phyloP scores from a whole-genome alignment of 2,797 vertebrate genomes.

The Crax fasciolata region DNA sequence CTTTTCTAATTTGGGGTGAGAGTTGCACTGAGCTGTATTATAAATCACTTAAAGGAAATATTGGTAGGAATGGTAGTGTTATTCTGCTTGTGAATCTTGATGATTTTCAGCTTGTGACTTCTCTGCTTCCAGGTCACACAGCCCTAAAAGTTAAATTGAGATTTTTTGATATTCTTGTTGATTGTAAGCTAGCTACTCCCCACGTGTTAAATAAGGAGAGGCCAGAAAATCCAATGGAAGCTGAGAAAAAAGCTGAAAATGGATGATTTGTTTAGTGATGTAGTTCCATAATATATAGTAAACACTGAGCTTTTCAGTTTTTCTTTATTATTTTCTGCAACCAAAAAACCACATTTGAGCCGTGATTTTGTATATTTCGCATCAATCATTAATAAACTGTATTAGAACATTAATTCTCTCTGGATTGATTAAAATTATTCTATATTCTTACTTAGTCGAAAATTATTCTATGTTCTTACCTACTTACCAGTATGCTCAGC shows the following conservation, averaged over 20 bases:
- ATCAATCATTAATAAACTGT: not conserved
- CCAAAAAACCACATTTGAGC: not conserved
- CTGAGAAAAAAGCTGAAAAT: not conserved
- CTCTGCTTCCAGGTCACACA: not conserved
- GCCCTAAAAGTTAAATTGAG: not conserved
- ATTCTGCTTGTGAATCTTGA: not conserved
- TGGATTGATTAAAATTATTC: not conserved
- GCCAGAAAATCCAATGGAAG: not conserved
- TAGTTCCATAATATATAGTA: not conserved
- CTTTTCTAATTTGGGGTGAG: not conserved
- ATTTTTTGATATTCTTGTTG: not conserved
- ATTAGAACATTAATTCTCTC: not conserved
- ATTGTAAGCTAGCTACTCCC: not conserved
- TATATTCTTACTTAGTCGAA: not conserved
- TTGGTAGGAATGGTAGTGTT: not conserved
- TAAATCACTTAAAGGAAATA: not conserved
- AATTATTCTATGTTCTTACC: not conserved
- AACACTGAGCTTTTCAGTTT: not conserved
- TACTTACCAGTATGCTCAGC: not conserved
- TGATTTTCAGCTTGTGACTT: not conserved
- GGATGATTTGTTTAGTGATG: not conserved
- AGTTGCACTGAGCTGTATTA: not conserved
- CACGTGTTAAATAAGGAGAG: not conserved
- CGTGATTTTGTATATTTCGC: not conserved
- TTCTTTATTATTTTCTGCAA: not conserved